Conservation (phyloP, 2,113 vertebrate species). For the Tragelaphus strepsiceros region DNA sequence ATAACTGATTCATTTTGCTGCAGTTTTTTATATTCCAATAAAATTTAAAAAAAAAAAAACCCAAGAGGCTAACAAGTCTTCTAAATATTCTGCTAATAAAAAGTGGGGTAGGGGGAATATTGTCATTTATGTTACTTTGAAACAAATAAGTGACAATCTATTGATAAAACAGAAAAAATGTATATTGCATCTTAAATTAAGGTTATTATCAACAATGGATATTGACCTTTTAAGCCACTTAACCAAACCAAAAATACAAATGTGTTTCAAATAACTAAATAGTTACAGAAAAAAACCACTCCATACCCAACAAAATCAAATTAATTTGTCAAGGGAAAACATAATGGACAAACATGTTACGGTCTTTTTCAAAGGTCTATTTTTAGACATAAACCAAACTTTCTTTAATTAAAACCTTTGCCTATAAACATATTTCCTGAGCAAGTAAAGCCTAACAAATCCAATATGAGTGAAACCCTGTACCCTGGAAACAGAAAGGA, state of each 20-base stretch:
- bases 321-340: constrained; percentile 39
- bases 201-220: neutral
- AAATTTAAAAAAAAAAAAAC: neutral
- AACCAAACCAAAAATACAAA: constrained; percentile 15
- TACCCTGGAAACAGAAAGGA: constrained; percentile 68
- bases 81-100: neutral
- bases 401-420: constrained; percentile 68
- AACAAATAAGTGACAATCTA: neutral
- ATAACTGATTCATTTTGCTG: neutral
- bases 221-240: neutral
- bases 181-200: neutral
- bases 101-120: neutral
- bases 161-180: neutral
- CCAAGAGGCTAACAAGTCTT: neutral
- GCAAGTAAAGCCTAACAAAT: constrained; percentile 75
- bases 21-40: neutral
- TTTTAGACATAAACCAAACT: constrained; percentile 60
- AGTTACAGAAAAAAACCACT: constrained; percentile 6
- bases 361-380: constrained; percentile 54
- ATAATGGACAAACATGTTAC: constrained; percentile 1
- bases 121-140: neutral
- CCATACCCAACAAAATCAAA: neutral
- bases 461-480: constrained; percentile 69
- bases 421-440: constrained; percentile 69
- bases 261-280: neutral